Base-by-base conservation (phyloP, 2,113 vertebrate species). In the Macrotus californicus region DNA sequence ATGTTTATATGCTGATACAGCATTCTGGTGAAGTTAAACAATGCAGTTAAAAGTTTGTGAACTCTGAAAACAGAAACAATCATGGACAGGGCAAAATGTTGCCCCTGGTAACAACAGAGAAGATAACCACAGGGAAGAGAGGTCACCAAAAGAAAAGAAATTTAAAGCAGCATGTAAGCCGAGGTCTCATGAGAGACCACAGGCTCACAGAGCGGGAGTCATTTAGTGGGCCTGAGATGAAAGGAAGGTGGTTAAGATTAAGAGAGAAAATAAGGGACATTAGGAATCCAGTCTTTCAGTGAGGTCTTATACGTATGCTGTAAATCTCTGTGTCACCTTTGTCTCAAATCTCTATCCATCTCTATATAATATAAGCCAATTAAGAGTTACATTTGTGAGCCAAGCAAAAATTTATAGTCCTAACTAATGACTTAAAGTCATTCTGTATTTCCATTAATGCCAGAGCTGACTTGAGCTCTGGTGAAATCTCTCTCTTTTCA, bases 381-480 rank as follows among this genome's bases (percentile, higher is more conserved):
- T 80, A 52, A 54, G 64, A 91, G 46, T 85, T 61, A 86, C 2
- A 46, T 31, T n/a, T 31, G 26, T 31, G 52, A 81, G 21, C 7
- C 46, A 64, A 92, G 64, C 66, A 92, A 79, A 92, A 61, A 56
- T 46, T 18, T 64, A 39, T 54, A 75, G 39, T 39, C 8, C 24
- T 73, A 70, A 39, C 34, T 41, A 87, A 95, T 90, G 83, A 69
- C 75, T 93, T 89, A 87, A 54, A 90, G 31, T 56, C 73, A 84
- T 67, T 85, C 67, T 76, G 41, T 26, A 46, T 34, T 36, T 93
- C 50, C 48, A 41, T 86, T 86, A 70, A 93, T 39, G 6, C 66
- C 64, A 88, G 34, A 41, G n/a, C 24, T 34, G 3, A 69, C 52
- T 21, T 72, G 39, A 85, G 11, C 50, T 85, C 34, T 14, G 0